Evolutionary conservation across 1,140 invertebrate species (phyloP).

Genomic region (Heliothis subflexa): DNA sequence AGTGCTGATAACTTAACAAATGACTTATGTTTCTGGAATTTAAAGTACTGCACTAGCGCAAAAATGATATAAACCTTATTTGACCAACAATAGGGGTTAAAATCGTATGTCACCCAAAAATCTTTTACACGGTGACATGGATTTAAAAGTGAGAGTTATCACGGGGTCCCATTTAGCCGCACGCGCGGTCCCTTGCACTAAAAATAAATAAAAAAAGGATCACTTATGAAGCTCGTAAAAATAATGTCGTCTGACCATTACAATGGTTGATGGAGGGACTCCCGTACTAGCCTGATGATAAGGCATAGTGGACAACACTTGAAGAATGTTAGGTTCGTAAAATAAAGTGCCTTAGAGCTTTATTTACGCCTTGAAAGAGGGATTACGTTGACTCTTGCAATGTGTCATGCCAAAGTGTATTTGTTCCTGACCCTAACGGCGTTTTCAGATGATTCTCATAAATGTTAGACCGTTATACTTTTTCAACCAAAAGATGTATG

Average conservation of each 20-base stretch:
- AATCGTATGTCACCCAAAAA: slow-evolving; percentile 40
- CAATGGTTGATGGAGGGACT: slow-evolving; percentile 64
- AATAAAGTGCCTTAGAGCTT: slow-evolving; percentile 16
- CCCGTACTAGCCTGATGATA: slow-evolving; percentile 66
- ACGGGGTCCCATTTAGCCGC: slow-evolving; percentile 80
- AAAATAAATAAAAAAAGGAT: slow-evolving; percentile 62
- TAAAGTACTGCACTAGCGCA: slow-evolving; percentile 59
- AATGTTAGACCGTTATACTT: no score
- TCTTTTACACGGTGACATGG: slow-evolving; percentile 74
- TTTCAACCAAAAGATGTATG: no score
- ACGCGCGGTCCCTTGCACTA: slow-evolving; percentile 78
- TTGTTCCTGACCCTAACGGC: no score
- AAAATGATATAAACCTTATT: slow-evolving; percentile 51
- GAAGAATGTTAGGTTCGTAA: slow-evolving; percentile 17
- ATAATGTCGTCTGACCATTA: slow-evolving; percentile 59
- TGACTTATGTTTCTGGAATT: slow-evolving; percentile 83
- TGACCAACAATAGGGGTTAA: slow-evolving; percentile 43
- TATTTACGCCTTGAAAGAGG: background rate
- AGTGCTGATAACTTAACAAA: slow-evolving; percentile 85
- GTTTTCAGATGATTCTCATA: no score
- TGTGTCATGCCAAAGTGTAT: background rate
- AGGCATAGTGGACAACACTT: slow-evolving; percentile 37
- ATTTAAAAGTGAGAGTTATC: slow-evolving; percentile 85
- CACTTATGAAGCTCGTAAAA: slow-evolving; percentile 64
- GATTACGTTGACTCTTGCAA: background rate